A percentile compares a stretch with the other conserved stretches of the same genome.
phyloP scores from a whole-genome alignment of 2,888 invertebrate genomes.

The Eudasyphora cyanicolor region DNA sequence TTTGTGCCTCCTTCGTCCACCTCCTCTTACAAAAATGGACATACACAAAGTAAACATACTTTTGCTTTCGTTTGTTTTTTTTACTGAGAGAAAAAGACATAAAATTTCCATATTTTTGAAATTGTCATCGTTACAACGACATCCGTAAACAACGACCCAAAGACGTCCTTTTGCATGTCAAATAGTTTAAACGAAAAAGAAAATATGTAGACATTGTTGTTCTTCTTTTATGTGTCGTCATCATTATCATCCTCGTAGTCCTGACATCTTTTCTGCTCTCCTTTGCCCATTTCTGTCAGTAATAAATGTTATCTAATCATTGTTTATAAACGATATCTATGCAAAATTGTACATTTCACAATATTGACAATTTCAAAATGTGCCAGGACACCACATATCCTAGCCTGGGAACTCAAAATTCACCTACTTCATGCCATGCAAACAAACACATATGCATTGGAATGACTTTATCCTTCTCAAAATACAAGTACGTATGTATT shows the following conservation, averaged over 20 bases:
- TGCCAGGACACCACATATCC: background rate
- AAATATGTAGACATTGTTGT: too few species aligned
- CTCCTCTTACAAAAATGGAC: background rate
- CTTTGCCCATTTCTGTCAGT: too few species aligned
- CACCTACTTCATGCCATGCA: too few species aligned
- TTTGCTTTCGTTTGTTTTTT: background rate
- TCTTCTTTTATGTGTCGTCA: too few species aligned
- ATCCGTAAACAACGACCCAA: background rate
- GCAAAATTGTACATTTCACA: slow-evolving; percentile 20
- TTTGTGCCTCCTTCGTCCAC: too few species aligned
- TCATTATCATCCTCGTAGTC: background rate
- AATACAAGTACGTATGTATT: too few species aligned
- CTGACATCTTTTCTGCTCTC: background rate
- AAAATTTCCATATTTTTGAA: slow-evolving; percentile 35
- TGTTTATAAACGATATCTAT: slow-evolving; percentile 13
- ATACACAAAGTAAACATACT: background rate
- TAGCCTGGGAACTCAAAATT: too few species aligned
- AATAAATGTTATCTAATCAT: slow-evolving; percentile 26
- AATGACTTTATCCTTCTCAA: background rate
- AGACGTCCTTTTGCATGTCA: slow-evolving; percentile 25
- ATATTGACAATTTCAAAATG: slow-evolving; percentile 31
- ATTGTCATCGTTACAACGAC: slow-evolving; percentile 29
- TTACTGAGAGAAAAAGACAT: background rate
- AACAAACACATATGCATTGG: background rate
- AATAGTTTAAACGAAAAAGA: background rate